A percentile compares a stretch with the other conserved stretches of the same genome.
Evolutionary conservation across 92 coral and sea anemone genomes (phyloP).

Genomic region (Phenganax stokvisi): DNA sequence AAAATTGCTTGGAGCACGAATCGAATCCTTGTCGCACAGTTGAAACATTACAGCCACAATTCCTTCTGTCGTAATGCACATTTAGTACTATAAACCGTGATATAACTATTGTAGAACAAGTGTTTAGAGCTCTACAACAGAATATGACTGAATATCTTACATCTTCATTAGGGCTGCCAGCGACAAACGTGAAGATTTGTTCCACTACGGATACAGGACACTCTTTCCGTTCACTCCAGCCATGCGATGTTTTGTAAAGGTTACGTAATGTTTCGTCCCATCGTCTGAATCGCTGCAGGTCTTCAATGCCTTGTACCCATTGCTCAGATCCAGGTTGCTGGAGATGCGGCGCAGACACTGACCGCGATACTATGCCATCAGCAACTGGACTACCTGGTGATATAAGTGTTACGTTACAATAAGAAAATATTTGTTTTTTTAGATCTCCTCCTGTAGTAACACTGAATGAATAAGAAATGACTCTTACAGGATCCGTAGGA

Average conservation of each 20-base stretch:
- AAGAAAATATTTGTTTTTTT: background rate
- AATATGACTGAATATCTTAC: conserved; percentile 43
- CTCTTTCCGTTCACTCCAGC: conserved; percentile 27
- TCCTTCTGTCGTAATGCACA: too few relatives aligned
- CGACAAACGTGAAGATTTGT: conserved; percentile 80
- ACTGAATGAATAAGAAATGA: background rate
- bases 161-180: conserved; percentile 77
- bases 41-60: too few relatives aligned
- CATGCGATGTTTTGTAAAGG: conserved; percentile 10
- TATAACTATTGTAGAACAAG: too few relatives aligned
- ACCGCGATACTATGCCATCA: conserved; percentile 57
- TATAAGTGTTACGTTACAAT: background rate
- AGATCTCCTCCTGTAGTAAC: background rate
- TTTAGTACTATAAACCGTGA: too few relatives aligned
- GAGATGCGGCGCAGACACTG: conserved; percentile 85
- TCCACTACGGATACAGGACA: conserved; percentile 56
- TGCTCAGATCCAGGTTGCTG: conserved; percentile 59
- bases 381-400: background rate
- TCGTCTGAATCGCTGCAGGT: conserved; percentile 78
- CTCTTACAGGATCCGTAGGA: background rate
- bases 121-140: background rate
- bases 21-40: too few relatives aligned
- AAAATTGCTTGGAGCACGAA: too few relatives aligned
- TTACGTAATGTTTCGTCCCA: conserved; percentile 48
- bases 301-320: conserved; percentile 77